Conservation (phyloP, 1,140 invertebrate species). For the Frieseomelitta varia region DNA sequence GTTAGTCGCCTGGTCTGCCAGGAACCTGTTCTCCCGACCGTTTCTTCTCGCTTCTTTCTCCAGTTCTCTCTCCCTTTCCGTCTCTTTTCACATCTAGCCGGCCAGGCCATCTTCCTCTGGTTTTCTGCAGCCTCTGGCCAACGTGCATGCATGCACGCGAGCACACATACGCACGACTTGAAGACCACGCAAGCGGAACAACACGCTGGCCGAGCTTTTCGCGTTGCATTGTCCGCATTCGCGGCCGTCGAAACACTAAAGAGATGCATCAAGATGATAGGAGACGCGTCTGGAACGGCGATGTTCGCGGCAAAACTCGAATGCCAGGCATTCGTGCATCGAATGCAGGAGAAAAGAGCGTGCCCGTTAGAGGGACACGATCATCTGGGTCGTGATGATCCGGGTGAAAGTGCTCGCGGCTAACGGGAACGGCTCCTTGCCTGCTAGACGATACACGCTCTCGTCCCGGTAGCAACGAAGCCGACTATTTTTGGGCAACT, state of each 20-base stretch:
- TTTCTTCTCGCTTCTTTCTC: slow-evolving; percentile 43
- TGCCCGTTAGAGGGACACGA: slow-evolving; percentile 64
- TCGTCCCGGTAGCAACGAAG: slow-evolving; percentile 35
- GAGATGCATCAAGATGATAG: no score
- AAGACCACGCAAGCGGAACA: slow-evolving; percentile 52
- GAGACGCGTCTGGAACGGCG: no score
- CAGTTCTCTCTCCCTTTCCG: background rate
- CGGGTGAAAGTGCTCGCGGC: slow-evolving; percentile 64
- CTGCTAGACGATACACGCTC: slow-evolving; percentile 31
- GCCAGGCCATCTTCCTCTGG: slow-evolving; percentile 14
- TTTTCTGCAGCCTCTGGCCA: slow-evolving; percentile 37
- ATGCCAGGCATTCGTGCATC: background rate
- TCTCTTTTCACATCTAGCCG: slow-evolving; percentile 6
- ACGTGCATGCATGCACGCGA: background rate
- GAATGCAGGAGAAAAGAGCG: slow-evolving; percentile 13
- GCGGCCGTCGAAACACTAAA: background rate
- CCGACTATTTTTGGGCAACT: background rate
- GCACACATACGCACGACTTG: background rate
- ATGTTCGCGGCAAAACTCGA: no score
- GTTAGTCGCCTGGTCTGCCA: slow-evolving; percentile 65
- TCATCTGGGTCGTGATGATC: slow-evolving; percentile 69
- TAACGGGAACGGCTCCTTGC: slow-evolving; percentile 64
- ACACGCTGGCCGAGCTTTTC: slow-evolving; percentile 41
- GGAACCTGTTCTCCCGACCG: slow-evolving; percentile 69
- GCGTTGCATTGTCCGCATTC: slow-evolving; percentile 36